Base-by-base conservation (phyloP, 2,888 invertebrate species). In the Mesorhabditis sp. region DNA sequence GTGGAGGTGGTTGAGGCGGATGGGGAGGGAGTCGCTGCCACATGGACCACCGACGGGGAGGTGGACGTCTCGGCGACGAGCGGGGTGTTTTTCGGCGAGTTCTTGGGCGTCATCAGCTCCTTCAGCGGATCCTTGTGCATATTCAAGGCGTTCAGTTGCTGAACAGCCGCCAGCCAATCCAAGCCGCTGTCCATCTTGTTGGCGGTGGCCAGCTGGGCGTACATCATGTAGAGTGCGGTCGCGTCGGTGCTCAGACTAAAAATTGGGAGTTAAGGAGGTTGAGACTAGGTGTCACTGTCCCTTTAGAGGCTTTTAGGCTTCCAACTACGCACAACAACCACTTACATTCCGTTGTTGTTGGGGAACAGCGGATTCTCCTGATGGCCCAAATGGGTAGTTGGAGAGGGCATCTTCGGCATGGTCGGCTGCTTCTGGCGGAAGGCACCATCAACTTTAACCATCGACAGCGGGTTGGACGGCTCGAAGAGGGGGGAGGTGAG, bases 401-500 rank as follows among this genome's bases (percentile, higher is more conserved):
- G n/a, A 67, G 71, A 73, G 7, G 70, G 72, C 10, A 74, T 69
- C 66, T 68, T 66, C 10, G 69, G 70, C 41, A 74, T 70, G 1
- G 70, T 68, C 58, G 58, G 58, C n/a, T 7, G 58, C 58, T 50
- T 73, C 44, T 71, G 73, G 5, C 70, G 72, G 72, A 78, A 76
- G 4, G 75, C 74, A 4, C 72, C 67, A 43, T 78, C 78, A 6
- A 74, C 72, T 70, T 78, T 78, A 6, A 75, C 74, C 77, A 77
- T 75, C 4, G 71, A 68, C 10, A 77, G 58, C 2, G 73, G 70
- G 44, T 77, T 77, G 70, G 71, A 74, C n/a, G 58, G 10, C 58
- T 50, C 58, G 72, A 77, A 74, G 5, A 78, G 67, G 44, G 76
- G 74, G n/a, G 58, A 50, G 7, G 58, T 50, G 10, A 50, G n/a